phyloP scores from a whole-genome alignment of 2,888 invertebrate genomes.

The Parapristionchus giblindavisi region DNA sequence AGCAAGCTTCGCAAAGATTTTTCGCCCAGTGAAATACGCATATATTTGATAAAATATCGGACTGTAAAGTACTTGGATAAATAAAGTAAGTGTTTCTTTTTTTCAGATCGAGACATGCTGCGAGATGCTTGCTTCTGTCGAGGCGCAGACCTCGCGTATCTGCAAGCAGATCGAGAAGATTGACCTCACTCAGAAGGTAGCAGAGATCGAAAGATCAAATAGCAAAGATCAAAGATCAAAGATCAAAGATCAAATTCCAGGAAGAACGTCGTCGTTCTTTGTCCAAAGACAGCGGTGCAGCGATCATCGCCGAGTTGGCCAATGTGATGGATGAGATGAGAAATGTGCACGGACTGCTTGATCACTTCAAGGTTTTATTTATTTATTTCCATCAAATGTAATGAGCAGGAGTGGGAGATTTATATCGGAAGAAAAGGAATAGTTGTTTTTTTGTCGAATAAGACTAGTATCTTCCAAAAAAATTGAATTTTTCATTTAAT shows the following conservation, averaged over 20 bases:
- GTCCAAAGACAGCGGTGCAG: constrained; percentile 63
- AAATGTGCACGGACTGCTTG: constrained; percentile 58
- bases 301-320: constrained; percentile 64
- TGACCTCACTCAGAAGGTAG: constrained; percentile 60
- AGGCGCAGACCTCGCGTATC: constrained; percentile 63
- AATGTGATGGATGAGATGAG: constrained; percentile 67
- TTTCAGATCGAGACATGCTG: constrained; percentile 66
- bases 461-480: neutral
- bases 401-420: neutral
- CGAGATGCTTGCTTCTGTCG: constrained; percentile 65
- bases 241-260: no score
- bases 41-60: no score
- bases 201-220: no score
- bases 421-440: neutral
- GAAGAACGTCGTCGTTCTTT: constrained; percentile 65
- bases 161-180: constrained; percentile 67
- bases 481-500: neutral
- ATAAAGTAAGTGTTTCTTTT: constrained; percentile 7
- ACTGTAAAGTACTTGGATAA: no score
- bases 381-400: no score
- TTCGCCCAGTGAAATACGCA: no score
- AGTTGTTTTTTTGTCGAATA: neutral
- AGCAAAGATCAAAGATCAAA: no score
- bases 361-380: constrained; percentile 51
- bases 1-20: no score